phyloP scores from a whole-genome alignment of 1,140 invertebrate species.

The Drosophila teissieri region DNA sequence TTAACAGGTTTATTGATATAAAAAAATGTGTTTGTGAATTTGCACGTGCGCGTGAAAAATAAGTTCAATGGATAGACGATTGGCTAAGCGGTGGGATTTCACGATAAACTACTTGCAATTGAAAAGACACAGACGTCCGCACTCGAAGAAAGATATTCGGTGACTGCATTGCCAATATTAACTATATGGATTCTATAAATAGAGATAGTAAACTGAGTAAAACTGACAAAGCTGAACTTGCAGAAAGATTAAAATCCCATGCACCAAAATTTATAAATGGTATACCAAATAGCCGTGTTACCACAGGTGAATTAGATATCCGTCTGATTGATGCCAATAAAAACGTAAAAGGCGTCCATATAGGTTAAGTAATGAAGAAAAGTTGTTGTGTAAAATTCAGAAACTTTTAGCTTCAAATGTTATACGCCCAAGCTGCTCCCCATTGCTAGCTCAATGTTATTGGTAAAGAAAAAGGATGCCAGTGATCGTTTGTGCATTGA shows the following conservation, averaged over 20 bases:
- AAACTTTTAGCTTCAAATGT: conserved; percentile 2
- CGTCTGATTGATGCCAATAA: conserved; percentile 19
- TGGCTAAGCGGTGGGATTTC: too few species aligned
- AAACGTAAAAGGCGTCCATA: conserved; percentile 1
- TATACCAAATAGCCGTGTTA: conserved; percentile 11
- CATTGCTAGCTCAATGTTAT: conserved; percentile 1
- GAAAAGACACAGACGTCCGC: too few species aligned
- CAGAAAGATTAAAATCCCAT: conserved; percentile 5
- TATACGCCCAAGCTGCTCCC: neutral
- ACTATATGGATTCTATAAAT: conserved; percentile 1
- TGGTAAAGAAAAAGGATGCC: neutral
- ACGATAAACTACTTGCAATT: too few species aligned
- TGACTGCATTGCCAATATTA: neutral
- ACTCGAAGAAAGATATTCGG: too few species aligned
- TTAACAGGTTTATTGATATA: too few species aligned
- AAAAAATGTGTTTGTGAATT: too few species aligned
- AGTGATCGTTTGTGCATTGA: conserved; percentile 16
- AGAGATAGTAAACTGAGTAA: neutral
- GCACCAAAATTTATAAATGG: conserved; percentile 15
- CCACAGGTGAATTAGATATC: conserved; percentile 18
- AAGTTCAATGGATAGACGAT: too few species aligned
- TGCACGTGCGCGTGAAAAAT: too few species aligned
- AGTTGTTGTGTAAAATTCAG: conserved; percentile 1
- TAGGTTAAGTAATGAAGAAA: neutral
- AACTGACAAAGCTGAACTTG: neutral